Evolutionary conservation across 2,797 vertebrate genomes (phyloP), one percentile per base, ranked within the genome.

Genomic region (Siniperca scherzeri): DNA sequence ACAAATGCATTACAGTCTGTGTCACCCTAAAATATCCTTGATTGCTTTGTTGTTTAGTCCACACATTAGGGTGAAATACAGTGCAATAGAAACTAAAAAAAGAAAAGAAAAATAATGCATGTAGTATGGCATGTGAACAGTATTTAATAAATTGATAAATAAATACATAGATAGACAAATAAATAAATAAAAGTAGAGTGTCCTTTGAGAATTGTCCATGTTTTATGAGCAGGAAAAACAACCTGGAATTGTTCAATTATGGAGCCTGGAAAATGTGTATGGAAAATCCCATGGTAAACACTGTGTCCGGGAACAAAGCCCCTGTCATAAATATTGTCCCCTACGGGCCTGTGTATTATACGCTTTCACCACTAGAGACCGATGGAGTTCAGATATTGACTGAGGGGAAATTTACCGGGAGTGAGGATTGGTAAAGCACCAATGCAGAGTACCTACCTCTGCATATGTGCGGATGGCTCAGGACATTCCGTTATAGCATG

Each of bases 341-440:
- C 3, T 14, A 2, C 13, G 2, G 25, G 8, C 38, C 0, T 33
- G 8, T 88, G 89, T 44, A 77, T 36, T 92, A 53, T 46, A 53
- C 16, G 0, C 30, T 52, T 81, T 81, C 8, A 48, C 93, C 96
- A 91, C 94, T 89, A 95, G 96, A 95, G 92, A 69, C 66, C 76
- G 57, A 36, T 82, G 90, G 65, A 91, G 87, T 74, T 88, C 76
- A 70, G 30, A 74, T 22, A 30, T 59, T 64, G 19, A 62, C 42
- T 52, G 33, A 55, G 10, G 21, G 87, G 88, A 93, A 94, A 88
- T 86, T 55, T 82, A 91, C 90, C 68, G 19, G 46, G 61, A 42
- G 10, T 70, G 13, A 1, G 11, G 10, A 44, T 30, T 87, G 75
- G 90, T 92, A 94, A 93, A 94, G 68, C 83, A 92, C 87, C 46